phyloP scores from a whole-genome alignment of 2,797 vertebrate genomes.

The Hirundo rustica region DNA sequence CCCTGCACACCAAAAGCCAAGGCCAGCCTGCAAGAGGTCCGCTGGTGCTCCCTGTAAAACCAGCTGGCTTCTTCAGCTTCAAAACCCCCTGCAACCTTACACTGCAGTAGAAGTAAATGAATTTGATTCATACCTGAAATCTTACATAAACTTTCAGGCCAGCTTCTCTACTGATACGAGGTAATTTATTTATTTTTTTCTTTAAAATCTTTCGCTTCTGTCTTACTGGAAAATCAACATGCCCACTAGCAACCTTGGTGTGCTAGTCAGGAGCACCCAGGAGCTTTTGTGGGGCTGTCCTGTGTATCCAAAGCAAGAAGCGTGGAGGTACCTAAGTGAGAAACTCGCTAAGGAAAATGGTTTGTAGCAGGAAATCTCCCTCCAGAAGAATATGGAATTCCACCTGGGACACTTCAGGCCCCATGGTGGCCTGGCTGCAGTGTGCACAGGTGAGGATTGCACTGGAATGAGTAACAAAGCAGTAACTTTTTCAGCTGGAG shows the following conservation, averaged over 20 bases:
- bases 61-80: neutral
- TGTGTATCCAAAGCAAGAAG: neutral
- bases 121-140: neutral
- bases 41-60: neutral
- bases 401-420: neutral
- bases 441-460: neutral
- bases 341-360: neutral
- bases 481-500: neutral
- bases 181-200: too few species aligned
- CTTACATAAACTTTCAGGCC: neutral
- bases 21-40: neutral
- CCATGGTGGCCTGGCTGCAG: neutral
- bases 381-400: neutral
- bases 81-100: neutral
- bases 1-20: neutral
- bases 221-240: neutral
- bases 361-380: neutral
- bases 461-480: neutral
- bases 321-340: neutral
- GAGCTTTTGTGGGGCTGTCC: neutral
- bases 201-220: neutral
- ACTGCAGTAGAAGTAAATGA: neutral
- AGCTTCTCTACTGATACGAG: neutral
- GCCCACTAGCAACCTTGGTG: neutral
- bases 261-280: neutral